Conservation (phyloP, 2,888 invertebrate genomes). For the Aromia moschata region DNA sequence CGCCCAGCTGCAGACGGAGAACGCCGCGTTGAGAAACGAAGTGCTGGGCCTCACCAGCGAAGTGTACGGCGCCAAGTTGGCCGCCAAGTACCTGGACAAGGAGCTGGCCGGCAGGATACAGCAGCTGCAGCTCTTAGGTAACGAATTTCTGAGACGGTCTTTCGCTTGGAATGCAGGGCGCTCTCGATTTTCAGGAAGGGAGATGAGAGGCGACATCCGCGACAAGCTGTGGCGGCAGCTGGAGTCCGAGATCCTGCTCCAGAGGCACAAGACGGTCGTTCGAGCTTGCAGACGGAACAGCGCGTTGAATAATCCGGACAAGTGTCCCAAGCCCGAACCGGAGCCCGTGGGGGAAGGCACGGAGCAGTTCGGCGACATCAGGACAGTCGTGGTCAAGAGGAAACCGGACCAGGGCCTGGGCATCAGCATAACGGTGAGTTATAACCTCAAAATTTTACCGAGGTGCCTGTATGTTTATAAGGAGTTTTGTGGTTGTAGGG, state of each 20-base stretch:
- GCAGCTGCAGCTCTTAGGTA: slow-evolving; percentile 81
- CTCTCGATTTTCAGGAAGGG: slow-evolving; percentile 68
- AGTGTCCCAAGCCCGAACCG: slow-evolving; percentile 53
- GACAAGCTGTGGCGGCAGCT: slow-evolving; percentile 84
- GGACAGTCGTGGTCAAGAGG: slow-evolving; percentile 74
- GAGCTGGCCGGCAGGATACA: slow-evolving; percentile 85
- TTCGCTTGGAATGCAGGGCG: background rate
- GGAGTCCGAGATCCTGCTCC: slow-evolving; percentile 86
- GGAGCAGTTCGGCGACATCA: slow-evolving; percentile 65
- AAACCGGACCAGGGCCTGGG: slow-evolving; percentile 83
- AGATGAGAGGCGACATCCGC: slow-evolving; percentile 81
- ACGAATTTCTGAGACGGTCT: background rate
- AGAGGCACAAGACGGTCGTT: slow-evolving; percentile 84
- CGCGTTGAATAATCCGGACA: slow-evolving; percentile 53
- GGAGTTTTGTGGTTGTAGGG: slow-evolving; percentile 67
- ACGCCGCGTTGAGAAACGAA: slow-evolving; percentile 74
- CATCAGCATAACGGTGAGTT: slow-evolving; percentile 81
- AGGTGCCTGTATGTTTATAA: no score
- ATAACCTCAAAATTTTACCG: no score
- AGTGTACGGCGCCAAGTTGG: slow-evolving; percentile 83
- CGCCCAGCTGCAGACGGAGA: slow-evolving; percentile 72
- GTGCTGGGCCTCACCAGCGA: slow-evolving; percentile 81
- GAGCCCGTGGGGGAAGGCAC: slow-evolving; percentile 52
- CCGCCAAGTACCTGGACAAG: slow-evolving; percentile 87
- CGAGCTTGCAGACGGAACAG: slow-evolving; percentile 70